Evolutionary conservation across 1,140 invertebrate genomes (phyloP).

Genomic region (Calephelis virginiensis): DNA sequence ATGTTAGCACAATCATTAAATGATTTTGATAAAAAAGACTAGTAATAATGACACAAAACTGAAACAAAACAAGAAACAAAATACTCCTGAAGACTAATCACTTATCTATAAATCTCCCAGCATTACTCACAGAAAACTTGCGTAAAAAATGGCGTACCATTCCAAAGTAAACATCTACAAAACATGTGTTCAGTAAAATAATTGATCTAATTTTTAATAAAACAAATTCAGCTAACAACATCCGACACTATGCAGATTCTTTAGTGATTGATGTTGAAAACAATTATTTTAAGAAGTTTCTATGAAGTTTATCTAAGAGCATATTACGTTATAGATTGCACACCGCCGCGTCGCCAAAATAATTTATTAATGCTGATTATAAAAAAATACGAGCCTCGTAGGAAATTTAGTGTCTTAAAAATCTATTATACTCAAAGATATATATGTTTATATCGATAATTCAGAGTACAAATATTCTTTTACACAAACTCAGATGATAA

Average conservation of each 20-base stretch:
- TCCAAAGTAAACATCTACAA: conserved; percentile 6
- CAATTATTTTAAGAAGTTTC: conserved; percentile 3
- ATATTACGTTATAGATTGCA: background rate
- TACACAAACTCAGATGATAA: too few relatives aligned
- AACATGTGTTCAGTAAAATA: conserved; percentile 8
- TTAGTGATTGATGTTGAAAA: conserved; percentile 13
- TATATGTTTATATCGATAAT: too few relatives aligned
- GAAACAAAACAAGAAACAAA: background rate
- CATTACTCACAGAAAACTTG: conserved; percentile 2
- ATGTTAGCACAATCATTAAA: too few relatives aligned
- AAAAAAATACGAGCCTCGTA: too few relatives aligned
- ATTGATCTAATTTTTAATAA: conserved; percentile 10
- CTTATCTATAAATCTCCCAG: background rate
- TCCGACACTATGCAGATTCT: conserved; percentile 13
- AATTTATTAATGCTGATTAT: background rate
- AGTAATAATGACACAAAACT: conserved; percentile 4
- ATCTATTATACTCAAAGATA: too few relatives aligned
- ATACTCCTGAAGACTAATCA: background rate
- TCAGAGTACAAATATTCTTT: too few relatives aligned
- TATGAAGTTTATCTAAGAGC: background rate
- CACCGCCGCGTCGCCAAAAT: background rate
- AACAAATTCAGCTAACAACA: conserved; percentile 6
- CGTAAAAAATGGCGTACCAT: background rate
- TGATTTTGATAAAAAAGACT: too few relatives aligned
- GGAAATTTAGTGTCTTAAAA: too few relatives aligned